Base-by-base conservation (phyloP, 2,888 invertebrate genomes). In the Belgica antarctica region DNA sequence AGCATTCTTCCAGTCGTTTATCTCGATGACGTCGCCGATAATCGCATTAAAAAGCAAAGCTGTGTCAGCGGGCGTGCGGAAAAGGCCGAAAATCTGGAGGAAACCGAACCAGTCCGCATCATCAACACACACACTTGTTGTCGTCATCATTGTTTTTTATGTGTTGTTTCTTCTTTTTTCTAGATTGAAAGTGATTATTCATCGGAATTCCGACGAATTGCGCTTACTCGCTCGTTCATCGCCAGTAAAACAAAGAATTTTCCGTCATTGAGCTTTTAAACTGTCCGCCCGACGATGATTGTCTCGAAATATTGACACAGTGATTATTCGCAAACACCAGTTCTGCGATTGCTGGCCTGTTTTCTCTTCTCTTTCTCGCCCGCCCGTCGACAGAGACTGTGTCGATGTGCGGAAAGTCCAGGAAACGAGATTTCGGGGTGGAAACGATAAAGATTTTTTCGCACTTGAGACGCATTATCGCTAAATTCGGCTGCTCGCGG, bases 121-220 rank as follows among this genome's bases (percentile, higher is more conserved):
- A 19, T 24, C 24, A 15, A 36, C 41, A 36, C 63, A 62, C 31
- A 36, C 36, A 36, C 15, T 41, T 52, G 36, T 36, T 63, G 63
- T 36, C 63, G 63, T 36, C 63, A 63, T 41, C 63, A 25, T 28
- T 25, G 3, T 8, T 17, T 52, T 17, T 31, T 31, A 12, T 31
- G 4, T 52, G 19, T 52, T 52, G 17, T 31, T 27, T 27, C 27
- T 62, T 31, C 27, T 31, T n/a, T 17, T 19, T 52, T 61, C 28
- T 31, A 31, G 34, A 31, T 31, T 31, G 27, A 8, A 61, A 61
- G 28, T 63, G 63, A 63, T 36, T 63, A 63, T 36, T 63, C 63
- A 63, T 63, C 63, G 25, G 28, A 63, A 19, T 63, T 63, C 41
- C 25, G 25, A 10, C 34, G 63, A 63, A 63, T 7, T 7, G n/a